A percentile compares a stretch with the other conserved stretches of the same genome.
These are phyloP conservation scores for Florisuga fusca DNA, from an alignment of 2,797 vertebrate genomes.

Conservation along the genomic window DNA sequence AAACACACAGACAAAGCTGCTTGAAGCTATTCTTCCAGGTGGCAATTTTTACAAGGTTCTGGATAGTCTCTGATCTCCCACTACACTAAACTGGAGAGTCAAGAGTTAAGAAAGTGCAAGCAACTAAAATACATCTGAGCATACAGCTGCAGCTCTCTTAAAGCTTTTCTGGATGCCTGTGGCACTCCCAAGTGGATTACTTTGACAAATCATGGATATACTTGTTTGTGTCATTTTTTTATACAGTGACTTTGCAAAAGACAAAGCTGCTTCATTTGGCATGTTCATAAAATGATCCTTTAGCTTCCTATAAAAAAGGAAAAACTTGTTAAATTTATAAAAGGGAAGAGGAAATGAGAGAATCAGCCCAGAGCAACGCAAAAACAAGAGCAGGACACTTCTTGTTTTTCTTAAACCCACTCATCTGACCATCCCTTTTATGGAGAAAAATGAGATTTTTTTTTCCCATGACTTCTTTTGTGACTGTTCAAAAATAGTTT, in stretches of 20 bases:
- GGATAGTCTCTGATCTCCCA: background rate
- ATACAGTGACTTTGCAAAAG: background rate
- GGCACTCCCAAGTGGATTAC: background rate
- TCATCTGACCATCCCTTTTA: constrained; percentile 59
- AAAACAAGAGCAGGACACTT: constrained; percentile 9
- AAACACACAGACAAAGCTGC: background rate
- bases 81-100: background rate
- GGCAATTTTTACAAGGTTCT: background rate
- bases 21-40: background rate
- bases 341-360: background rate
- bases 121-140: background rate
- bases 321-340: background rate
- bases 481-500: constrained; percentile 26
- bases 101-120: background rate
- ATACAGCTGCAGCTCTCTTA: background rate
- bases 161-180: background rate
- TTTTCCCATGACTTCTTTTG: constrained; percentile 59
- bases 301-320: background rate
- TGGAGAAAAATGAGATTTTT: constrained; percentile 44
- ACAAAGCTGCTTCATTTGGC: background rate
- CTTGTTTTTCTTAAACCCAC: constrained; percentile 59
- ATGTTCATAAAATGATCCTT: background rate
- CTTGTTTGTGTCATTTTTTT: background rate
- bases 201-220: background rate
- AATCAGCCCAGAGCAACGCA: background rate